Percentiles rank a stretch among this genome's conserved stretches.
phyloP scores from a whole-genome alignment of 2,113 vertebrate genomes.

The Sisor rabdophorus region DNA sequence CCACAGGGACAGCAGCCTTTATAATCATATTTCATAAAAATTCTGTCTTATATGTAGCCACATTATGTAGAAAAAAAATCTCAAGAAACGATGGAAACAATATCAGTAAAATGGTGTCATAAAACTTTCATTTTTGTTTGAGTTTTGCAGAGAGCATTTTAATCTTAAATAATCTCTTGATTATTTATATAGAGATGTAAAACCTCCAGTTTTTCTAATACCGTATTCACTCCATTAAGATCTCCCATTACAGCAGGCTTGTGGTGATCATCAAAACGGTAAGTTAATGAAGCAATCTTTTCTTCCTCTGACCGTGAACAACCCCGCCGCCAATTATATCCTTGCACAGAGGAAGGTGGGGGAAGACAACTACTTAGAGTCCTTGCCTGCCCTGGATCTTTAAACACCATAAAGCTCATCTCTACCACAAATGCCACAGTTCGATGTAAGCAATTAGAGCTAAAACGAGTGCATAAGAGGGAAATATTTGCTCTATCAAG shows the following conservation, averaged over 20 bases:
- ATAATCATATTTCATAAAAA: not conserved
- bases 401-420: slow-evolving; percentile 59
- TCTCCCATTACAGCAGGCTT: slow-evolving; percentile 55
- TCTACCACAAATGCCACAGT: slow-evolving; percentile 58
- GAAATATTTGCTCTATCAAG: slow-evolving; percentile 51
- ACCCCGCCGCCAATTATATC: slow-evolving; percentile 67
- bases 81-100: not conserved
- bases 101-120: not conserved
- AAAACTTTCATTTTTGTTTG: not conserved
- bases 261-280: slow-evolving; percentile 61
- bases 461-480: slow-evolving; percentile 32
- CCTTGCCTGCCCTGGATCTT: slow-evolving; percentile 55
- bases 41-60: not conserved
- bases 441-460: slow-evolving; percentile 57
- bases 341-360: slow-evolving; percentile 47
- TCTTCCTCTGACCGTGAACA: slow-evolving; percentile 61
- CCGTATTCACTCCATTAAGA: slow-evolving; percentile 57
- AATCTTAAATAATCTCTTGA: slow-evolving; percentile 24
- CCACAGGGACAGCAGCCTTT: not conserved
- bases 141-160: not conserved
- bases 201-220: slow-evolving; percentile 46
- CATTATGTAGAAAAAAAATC: not conserved
- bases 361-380: slow-evolving; percentile 46
- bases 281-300: slow-evolving; percentile 74
- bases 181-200: slow-evolving; percentile 57